Conservation (phyloP, 2,888 invertebrate genomes). For the Drosophila borealis region DNA sequence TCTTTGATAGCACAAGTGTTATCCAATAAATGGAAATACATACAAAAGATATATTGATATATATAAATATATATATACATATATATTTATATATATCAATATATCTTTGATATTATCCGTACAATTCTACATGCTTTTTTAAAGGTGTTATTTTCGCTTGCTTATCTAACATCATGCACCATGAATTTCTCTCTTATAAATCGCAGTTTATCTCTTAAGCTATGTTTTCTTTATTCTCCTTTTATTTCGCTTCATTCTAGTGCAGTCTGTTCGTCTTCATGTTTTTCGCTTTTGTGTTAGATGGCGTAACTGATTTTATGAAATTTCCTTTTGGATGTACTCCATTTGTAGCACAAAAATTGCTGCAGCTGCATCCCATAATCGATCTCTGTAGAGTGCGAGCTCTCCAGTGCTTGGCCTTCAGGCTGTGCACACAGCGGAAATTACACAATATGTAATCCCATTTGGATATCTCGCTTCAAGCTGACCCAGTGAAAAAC, state of each 20-base stretch:
- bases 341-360: conserved; percentile 4
- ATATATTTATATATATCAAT: too few species aligned
- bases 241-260: conserved; percentile 8
- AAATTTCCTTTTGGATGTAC: conserved; percentile 8
- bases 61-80: too few species aligned
- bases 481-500: conserved; percentile 45
- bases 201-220: conserved; percentile 11
- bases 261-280: not conserved
- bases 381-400: conserved; percentile 36
- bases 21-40: too few species aligned
- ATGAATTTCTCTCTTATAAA: too few species aligned
- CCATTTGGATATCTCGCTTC: conserved; percentile 45
- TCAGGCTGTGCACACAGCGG: conserved; percentile 30
- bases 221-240: not conserved
- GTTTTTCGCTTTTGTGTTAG: not conserved
- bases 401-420: conserved; percentile 16
- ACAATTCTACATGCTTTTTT: too few species aligned
- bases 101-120: too few species aligned
- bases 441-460: conserved; percentile 56
- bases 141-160: not conserved
- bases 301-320: conserved; percentile 9
- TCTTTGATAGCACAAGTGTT: too few species aligned
- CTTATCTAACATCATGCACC: not conserved
- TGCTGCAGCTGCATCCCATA: conserved; percentile 30
- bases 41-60: too few species aligned